Percentiles rank a stretch among this genome's conserved stretches.
These are phyloP conservation scores for Eupithecia abbreviata DNA, from an alignment of 2,888 invertebrate species.

Conservation along the genomic window DNA sequence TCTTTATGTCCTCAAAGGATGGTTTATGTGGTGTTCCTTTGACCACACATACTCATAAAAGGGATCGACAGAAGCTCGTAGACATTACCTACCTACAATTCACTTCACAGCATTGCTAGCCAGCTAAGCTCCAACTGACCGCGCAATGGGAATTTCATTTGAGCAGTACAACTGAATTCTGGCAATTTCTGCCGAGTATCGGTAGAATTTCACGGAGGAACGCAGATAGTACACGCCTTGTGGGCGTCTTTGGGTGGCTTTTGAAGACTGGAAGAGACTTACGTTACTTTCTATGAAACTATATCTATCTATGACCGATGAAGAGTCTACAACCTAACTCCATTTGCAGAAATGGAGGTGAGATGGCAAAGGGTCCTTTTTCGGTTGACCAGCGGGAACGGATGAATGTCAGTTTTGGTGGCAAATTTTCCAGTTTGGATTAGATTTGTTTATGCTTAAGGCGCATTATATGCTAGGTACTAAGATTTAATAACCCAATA, in stretches of 20 bases:
- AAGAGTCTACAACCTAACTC: neutral
- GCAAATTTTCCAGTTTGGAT: too few species aligned
- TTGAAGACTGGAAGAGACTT: slow-evolving; percentile 20
- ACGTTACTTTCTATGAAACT: neutral
- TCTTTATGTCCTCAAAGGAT: neutral
- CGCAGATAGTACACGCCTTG: slow-evolving; percentile 27
- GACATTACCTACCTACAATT: neutral
- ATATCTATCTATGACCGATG: neutral
- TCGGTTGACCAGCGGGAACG: neutral
- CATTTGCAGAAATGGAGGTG: neutral
- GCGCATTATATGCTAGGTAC: too few species aligned
- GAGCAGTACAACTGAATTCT: slow-evolving; percentile 37
- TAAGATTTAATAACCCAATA: too few species aligned
- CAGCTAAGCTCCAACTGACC: slow-evolving; percentile 21
- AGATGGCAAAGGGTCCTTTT: neutral
- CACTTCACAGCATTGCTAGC: slow-evolving; percentile 6
- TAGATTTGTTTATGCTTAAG: too few species aligned
- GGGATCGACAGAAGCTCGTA: neutral
- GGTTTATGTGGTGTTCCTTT: neutral
- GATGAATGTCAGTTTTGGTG: too few species aligned
- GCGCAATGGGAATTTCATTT: slow-evolving; percentile 40
- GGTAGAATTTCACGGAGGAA: slow-evolving; percentile 54
- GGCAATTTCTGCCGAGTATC: slow-evolving; percentile 33
- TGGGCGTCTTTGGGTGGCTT: slow-evolving; percentile 9
- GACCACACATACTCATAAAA: neutral